phyloP scores from a whole-genome alignment of 1,140 invertebrate genomes.

The Anoplophora glabripennis region DNA sequence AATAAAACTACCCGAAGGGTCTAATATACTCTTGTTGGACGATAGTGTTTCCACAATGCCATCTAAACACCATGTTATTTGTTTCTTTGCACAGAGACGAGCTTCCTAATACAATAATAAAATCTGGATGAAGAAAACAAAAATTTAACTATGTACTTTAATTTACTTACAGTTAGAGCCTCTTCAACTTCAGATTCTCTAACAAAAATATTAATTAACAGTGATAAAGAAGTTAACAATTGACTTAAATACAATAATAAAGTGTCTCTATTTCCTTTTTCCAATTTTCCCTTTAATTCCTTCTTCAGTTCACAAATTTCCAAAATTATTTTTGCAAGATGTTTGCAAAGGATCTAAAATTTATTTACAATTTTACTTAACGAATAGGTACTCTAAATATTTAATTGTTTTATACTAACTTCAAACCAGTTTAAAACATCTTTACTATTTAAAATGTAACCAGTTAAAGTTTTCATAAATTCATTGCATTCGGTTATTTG shows the following conservation, averaged over 20 bases:
- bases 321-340: constrained; percentile 2
- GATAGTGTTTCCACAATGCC: constrained; percentile 18
- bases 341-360: neutral
- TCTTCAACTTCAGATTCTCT: neutral
- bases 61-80: constrained; percentile 30
- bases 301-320: neutral
- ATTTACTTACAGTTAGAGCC: neutral
- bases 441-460: neutral
- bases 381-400: neutral
- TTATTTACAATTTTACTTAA: neutral
- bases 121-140: too few relatives aligned
- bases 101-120: constrained; percentile 19
- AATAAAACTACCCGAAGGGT: constrained; percentile 33
- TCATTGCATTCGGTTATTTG: neutral
- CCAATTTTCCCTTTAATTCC: neutral
- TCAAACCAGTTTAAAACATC: neutral
- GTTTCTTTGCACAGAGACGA: constrained; percentile 25
- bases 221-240: neutral
- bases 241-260: neutral
- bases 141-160: too few relatives aligned
- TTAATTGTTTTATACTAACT: neutral
- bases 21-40: neutral
- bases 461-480: neutral
- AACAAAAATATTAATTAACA: neutral
- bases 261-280: neutral